phyloP scores from a whole-genome alignment of 2,888 invertebrate species.

The Reticulitermes lucifugus region DNA sequence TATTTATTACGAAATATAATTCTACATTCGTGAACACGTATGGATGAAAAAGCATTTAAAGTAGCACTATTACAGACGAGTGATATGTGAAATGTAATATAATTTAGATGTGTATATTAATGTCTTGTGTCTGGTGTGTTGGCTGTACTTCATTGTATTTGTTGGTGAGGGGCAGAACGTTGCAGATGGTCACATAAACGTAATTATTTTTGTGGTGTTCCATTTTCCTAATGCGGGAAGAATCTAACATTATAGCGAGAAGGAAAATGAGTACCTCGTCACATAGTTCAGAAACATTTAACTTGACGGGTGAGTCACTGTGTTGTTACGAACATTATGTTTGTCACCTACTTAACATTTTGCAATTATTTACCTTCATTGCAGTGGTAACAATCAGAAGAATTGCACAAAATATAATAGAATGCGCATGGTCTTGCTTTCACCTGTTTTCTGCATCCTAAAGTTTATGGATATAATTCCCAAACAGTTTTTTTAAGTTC shows the following conservation, averaged over 20 bases:
- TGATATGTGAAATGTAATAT: too few species aligned
- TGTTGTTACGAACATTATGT: not conserved
- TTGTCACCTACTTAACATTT: constrained; percentile 29
- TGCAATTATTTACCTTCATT: constrained; percentile 36
- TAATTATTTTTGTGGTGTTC: constrained; percentile 42
- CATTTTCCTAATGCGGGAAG: constrained; percentile 51
- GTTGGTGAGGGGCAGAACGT: constrained; percentile 34
- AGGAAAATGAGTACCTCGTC: constrained; percentile 54
- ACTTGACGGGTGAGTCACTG: constrained; percentile 53
- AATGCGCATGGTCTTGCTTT: not conserved
- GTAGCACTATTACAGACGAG: too few species aligned
- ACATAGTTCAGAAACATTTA: constrained; percentile 54
- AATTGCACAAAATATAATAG: not conserved
- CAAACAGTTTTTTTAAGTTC: not conserved
- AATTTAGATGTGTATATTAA: not conserved
- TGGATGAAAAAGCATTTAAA: too few species aligned
- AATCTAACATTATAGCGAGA: constrained; percentile 46
- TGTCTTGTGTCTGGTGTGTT: constrained; percentile 7
- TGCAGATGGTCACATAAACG: constrained; percentile 47
- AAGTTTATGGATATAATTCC: not conserved
- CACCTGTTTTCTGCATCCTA: not conserved
- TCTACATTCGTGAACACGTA: too few species aligned
- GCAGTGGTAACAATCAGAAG: not conserved
- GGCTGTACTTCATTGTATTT: constrained; percentile 24
- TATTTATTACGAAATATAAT: too few species aligned